Percentiles rank a stretch among this genome's conserved stretches.
Evolutionary conservation across 2,113 vertebrate species (phyloP).

Genomic region (Melospiza georgiana): DNA sequence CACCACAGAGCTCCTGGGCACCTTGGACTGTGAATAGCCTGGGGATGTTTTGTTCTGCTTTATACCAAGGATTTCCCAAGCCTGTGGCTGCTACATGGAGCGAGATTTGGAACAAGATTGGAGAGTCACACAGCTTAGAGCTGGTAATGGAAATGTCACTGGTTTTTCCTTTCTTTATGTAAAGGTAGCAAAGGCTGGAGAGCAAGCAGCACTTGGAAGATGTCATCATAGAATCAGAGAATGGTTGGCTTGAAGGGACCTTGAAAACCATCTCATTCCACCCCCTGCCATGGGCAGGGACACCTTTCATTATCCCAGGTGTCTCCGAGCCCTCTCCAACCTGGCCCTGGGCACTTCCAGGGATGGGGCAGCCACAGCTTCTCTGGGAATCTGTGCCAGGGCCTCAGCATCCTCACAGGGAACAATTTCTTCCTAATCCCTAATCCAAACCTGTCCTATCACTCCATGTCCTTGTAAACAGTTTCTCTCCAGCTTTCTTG

Average conservation of each 20-base stretch:
- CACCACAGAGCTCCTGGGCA: not conserved
- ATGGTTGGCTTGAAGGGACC: not conserved
- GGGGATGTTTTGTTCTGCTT: not conserved
- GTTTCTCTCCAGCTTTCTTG: not conserved
- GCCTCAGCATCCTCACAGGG: not conserved
- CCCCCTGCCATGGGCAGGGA: not conserved
- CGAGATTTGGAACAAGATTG: not conserved
- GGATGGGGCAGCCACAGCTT: not conserved
- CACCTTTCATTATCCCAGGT: fast-evolving
- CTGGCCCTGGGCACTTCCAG: not conserved
- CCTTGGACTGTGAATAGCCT: not conserved
- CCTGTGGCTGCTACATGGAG: not conserved
- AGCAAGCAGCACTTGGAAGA: not conserved
- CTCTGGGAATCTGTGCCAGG: not conserved
- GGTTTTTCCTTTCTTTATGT: not conserved
- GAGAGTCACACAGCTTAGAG: not conserved
- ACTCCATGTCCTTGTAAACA: not conserved
- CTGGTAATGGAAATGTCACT: not conserved
- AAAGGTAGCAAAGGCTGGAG: not conserved
- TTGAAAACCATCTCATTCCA: not conserved
- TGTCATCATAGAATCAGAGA: not conserved
- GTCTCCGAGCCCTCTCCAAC: fast-evolving
- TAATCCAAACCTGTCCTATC: not conserved
- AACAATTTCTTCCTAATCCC: not conserved
- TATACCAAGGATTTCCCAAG: not conserved